A percentile compares a stretch with the other conserved stretches of the same genome.
Conservation (phyloP, 2,888 invertebrate species). For the Aporophyla nigra region DNA sequence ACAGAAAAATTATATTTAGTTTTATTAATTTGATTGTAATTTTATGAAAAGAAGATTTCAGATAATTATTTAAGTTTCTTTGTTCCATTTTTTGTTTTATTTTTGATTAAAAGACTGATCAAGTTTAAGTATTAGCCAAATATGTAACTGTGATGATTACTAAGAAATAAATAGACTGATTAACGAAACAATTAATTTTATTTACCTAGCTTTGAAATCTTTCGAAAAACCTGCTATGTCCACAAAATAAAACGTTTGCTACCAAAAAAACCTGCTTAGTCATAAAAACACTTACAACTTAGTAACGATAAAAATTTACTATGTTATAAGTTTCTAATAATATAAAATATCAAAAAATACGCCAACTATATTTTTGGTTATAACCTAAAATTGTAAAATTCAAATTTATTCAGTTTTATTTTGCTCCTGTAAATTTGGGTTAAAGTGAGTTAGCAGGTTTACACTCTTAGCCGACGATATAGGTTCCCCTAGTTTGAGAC, state of each 20-base stretch:
- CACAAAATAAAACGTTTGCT: conserved; percentile 5
- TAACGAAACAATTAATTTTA: background rate
- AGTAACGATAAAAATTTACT: background rate
- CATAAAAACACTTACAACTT: conserved; percentile 6
- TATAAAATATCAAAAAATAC: conserved; percentile 1
- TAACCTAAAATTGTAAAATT: too few species aligned
- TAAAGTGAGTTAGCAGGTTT: too few species aligned
- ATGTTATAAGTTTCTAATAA: background rate
- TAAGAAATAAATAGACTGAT: too few species aligned
- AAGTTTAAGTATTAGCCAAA: too few species aligned
- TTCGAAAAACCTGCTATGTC: background rate
- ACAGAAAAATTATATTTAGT: conserved; percentile 1
- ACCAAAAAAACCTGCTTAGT: conserved; percentile 8
- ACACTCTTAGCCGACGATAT: too few species aligned
- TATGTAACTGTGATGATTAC: too few species aligned
- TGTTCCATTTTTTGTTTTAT: conserved; percentile 1
- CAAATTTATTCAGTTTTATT: too few species aligned
- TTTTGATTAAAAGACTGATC: conserved; percentile 3
- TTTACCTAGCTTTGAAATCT: background rate
- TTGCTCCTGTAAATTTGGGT: too few species aligned
- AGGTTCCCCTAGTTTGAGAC: too few species aligned
- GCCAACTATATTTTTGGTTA: too few species aligned
- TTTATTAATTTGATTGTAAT: conserved; percentile 6
- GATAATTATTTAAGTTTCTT: too few species aligned
- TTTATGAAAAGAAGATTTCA: conserved; percentile 1